Conservation (phyloP, 2,888 invertebrate genomes). For the Sminthurides aquaticus region DNA sequence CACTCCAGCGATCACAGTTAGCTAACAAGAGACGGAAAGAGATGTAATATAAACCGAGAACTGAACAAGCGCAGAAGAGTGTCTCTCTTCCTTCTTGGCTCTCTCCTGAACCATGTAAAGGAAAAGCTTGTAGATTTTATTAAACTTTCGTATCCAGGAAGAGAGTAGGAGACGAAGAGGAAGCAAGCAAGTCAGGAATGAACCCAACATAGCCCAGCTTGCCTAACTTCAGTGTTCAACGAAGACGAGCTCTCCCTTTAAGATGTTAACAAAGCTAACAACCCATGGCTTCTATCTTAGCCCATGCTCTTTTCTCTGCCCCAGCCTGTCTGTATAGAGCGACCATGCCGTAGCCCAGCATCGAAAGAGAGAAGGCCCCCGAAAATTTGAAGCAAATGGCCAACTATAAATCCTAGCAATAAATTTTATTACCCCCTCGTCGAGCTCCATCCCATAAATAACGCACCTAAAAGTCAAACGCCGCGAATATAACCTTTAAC, state of each 20-base stretch:
- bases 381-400: constrained; percentile 43
- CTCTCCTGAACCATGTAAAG: background rate
- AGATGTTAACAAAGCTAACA: background rate
- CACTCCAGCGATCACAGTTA: background rate
- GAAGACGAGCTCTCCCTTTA: background rate
- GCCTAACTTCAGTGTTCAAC: too few species aligned
- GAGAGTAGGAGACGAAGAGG: too few species aligned
- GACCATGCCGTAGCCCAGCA: constrained; percentile 2
- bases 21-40: background rate
- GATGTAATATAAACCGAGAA: background rate
- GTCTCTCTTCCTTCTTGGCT: background rate
- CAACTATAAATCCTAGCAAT: constrained; percentile 44
- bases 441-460: constrained; percentile 43
- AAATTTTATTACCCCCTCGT: constrained; percentile 44
- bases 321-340: constrained; percentile 4
- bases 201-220: too few species aligned
- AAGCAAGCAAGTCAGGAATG: too few species aligned
- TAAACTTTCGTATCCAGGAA: too few species aligned
- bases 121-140: background rate
- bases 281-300: background rate
- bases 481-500: constrained; percentile 42
- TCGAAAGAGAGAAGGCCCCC: constrained; percentile 27
- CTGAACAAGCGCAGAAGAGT: background rate
- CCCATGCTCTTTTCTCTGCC: background rate
- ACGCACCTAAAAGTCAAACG: constrained; percentile 44